Evolutionary conservation across 1,140 invertebrate genomes (phyloP).

Genomic region (Atta colombica): DNA sequence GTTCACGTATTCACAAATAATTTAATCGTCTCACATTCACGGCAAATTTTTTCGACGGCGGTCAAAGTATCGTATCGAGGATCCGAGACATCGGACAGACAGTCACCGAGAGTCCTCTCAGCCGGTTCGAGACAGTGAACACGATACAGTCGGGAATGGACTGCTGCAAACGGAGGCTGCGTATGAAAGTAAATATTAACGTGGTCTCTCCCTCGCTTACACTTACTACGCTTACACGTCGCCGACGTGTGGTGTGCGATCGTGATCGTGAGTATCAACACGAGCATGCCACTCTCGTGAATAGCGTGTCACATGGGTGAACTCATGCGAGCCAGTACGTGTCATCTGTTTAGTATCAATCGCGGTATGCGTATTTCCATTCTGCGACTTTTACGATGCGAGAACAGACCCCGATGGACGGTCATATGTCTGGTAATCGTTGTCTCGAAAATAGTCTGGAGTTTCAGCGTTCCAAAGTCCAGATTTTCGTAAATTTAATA

Average conservation of each 20-base stretch:
- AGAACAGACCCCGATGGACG: background rate
- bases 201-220: conserved; percentile 72
- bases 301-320: conserved; percentile 62
- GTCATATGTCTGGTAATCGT: background rate
- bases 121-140: conserved; percentile 78
- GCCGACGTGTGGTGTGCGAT: conserved; percentile 14
- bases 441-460: background rate
- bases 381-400: conserved; percentile 28
- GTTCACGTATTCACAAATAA: conserved; percentile 4
- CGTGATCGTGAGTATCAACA: conserved; percentile 30
- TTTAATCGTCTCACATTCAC: conserved; percentile 1
- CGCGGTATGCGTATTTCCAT: conserved; percentile 28
- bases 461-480: background rate
- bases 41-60: background rate
- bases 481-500: conserved; percentile 9
- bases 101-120: conserved; percentile 57
- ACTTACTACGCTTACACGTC: conserved; percentile 23
- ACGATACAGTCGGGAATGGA: conserved; percentile 77
- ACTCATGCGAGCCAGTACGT: conserved; percentile 19
- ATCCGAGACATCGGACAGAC: conserved; percentile 44
- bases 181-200: conserved; percentile 83
- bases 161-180: conserved; percentile 79
- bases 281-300: conserved; percentile 42
- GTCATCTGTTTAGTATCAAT: conserved; percentile 61
- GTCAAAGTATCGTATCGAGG: conserved; percentile 1